Percentiles rank a stretch among this genome's conserved stretches.
Evolutionary conservation across 2,113 vertebrate species (phyloP).

Genomic region (Tragelaphus buxtoni): DNA sequence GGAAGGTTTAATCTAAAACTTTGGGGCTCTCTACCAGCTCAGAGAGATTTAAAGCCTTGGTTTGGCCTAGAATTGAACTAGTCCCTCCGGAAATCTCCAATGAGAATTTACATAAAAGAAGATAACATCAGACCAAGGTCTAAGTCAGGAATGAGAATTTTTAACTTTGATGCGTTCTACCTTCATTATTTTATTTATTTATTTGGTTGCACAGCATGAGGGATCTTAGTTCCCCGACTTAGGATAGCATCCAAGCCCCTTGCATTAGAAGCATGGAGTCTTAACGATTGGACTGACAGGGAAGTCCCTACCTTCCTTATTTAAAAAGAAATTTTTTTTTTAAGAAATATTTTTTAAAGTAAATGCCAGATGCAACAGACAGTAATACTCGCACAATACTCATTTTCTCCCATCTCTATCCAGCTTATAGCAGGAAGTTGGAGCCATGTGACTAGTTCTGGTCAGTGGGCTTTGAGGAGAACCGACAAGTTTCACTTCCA

Average conservation of each 20-base stretch:
- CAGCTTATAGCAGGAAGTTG: not conserved
- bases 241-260: not conserved
- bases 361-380: not conserved
- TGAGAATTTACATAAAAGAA: not conserved
- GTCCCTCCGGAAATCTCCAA: not conserved
- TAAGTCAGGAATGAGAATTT: not conserved
- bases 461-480: not conserved
- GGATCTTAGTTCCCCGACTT: not conserved
- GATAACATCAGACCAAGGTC: not conserved
- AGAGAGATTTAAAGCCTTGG: not conserved
- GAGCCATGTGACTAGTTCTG: not conserved
- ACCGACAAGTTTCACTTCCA: not conserved
- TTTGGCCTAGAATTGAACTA: not conserved
- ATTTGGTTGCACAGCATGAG: not conserved
- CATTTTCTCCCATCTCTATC: not conserved
- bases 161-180: not conserved
- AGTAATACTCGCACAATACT: not conserved
- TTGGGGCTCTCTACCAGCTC: not conserved
- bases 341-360: not conserved
- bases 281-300: not conserved
- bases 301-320: not conserved
- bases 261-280: not conserved
- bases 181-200: not conserved
- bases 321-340: not conserved
- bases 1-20: not conserved